These are phyloP conservation scores for Macaca fascicularis DNA, from an alignment of 2,113 vertebrate genomes.

Conservation along the genomic window T2T-MFA8v1.1 NC_088387.1:118330001-118330500, in stretches of 20 bases:
- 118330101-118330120: too few relatives aligned
- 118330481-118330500: background rate
- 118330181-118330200: too few relatives aligned
- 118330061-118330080: too few relatives aligned
- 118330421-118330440: background rate
- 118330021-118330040: too few relatives aligned
- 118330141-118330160: too few relatives aligned
- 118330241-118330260: background rate
- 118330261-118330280: background rate
- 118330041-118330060: too few relatives aligned
- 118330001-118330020: too few relatives aligned
- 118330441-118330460: background rate
- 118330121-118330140: too few relatives aligned
- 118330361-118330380: background rate
- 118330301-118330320: background rate
- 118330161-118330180: too few relatives aligned
- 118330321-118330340: background rate
- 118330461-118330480: background rate
- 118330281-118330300: background rate
- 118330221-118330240: background rate
- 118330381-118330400: background rate
- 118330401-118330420: background rate
- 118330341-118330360: fast-evolving
- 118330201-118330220: background rate
- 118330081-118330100: too few relatives aligned